Evolutionary conservation across 2,888 invertebrate species (phyloP), one percentile per base, ranked within the genome.

Genomic region (Cheilosia urbana): DNA sequence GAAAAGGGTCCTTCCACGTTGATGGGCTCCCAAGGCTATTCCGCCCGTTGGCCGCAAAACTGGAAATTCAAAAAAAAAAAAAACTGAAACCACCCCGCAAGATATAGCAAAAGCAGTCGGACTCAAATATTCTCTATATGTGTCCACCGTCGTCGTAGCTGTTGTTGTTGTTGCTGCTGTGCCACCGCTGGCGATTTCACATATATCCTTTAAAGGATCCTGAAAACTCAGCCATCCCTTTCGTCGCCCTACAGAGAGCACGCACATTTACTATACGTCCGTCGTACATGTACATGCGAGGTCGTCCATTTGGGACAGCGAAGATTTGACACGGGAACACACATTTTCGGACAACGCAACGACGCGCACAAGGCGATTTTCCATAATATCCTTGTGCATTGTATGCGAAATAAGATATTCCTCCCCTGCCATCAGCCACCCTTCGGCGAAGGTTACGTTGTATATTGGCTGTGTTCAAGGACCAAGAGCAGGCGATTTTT

Each of bases 311-410:
- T 71, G 75, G 76, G 84, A 81, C 51, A 65, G 72, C 55, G 71
- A 85, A 81, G 85, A 85, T 85, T 85, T 85, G 85, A 85, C 81
- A 77, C 76, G 81, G 81, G 76, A 81, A 63, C 76, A 76, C 81
- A 81, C 81, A 85, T 85, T 85, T 81, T 85, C 77, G 85, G 85
- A 85, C 85, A 85, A 85, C 85, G 85, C 80, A 85, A 85, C 81
- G 85, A 85, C 85, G 85, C 85, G 85, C 76, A 81, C 81, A 85
- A 85, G 80, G 81, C 81, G 81, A 81, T 81, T 85, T 85, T 81
- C 85, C 81, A 76, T 85, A 85, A 85, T 85, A 85, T 85, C 76
- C 81, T 81, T 85, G 81, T 85, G 85, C 80, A 85, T 81, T 85
- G 85, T 85, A 77, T 81, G 81, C 85, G 81, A 81, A 85, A 81